Percentiles rank a stretch among this genome's conserved stretches.
Evolutionary conservation across 2,113 vertebrate genomes (phyloP).

Genomic region (Hydrolagus affinis): DNA sequence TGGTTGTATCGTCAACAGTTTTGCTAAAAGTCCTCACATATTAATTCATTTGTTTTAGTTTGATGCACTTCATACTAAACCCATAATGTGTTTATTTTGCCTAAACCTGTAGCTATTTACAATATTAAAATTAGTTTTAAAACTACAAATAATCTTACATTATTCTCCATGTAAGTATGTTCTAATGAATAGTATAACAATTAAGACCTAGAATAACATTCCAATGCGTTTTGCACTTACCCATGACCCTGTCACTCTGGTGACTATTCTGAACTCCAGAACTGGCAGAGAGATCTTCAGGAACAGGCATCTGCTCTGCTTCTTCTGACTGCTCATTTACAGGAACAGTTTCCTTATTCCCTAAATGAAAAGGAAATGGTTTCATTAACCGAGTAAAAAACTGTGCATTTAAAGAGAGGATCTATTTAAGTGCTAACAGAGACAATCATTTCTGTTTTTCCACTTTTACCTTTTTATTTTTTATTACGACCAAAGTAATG

Average conservation of each 20-base stretch:
- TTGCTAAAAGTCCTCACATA: neutral
- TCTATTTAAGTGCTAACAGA: neutral
- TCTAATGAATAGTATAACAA: neutral
- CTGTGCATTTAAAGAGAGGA: neutral
- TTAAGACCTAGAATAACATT: neutral
- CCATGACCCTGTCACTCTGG: slow-evolving; percentile 70
- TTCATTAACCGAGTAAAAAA: slow-evolving; percentile 35
- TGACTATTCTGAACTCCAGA: slow-evolving; percentile 71
- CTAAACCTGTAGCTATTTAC: neutral
- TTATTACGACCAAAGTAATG: neutral
- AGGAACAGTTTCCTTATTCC: slow-evolving; percentile 73
- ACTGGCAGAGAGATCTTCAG: slow-evolving; percentile 89
- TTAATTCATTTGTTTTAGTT: neutral
- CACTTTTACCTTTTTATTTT: neutral
- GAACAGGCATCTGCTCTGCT: slow-evolving; percentile 88
- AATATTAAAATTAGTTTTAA: neutral
- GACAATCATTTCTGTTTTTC: neutral
- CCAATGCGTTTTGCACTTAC: slow-evolving; percentile 49
- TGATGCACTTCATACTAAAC: neutral
- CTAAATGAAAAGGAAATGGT: slow-evolving; percentile 50
- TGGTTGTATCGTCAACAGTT: neutral
- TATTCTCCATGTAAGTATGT: neutral
- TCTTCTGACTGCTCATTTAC: slow-evolving; percentile 77
- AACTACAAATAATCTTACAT: neutral
- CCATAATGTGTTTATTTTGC: neutral